Evolutionary conservation across 2,888 invertebrate species (phyloP).

Genomic region (Drosophila suboccidentalis): DNA sequence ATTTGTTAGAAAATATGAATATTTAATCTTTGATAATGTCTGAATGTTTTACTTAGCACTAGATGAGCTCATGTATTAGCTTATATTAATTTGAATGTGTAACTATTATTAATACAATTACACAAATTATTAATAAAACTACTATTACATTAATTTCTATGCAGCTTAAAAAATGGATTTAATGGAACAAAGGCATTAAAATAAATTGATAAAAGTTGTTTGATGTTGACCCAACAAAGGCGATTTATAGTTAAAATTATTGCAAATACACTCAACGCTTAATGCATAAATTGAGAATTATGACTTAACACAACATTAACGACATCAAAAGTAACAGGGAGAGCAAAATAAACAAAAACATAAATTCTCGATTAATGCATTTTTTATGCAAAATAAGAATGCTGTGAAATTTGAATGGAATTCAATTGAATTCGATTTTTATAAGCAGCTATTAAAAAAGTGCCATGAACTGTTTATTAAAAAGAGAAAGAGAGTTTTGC

Average conservation of each 20-base stretch:
- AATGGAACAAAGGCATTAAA: slow-evolving; percentile 8
- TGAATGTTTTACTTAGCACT: too few relatives aligned
- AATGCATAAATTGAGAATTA: slow-evolving; percentile 60
- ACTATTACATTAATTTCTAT: not conserved
- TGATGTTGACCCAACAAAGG: slow-evolving; percentile 20
- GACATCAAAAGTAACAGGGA: not conserved
- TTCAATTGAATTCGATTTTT: slow-evolving; percentile 39
- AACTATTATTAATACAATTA: not conserved
- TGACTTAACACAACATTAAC: slow-evolving; percentile 64
- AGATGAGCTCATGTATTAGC: too few relatives aligned
- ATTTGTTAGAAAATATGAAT: too few relatives aligned
- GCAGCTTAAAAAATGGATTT: not conserved
- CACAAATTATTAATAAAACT: not conserved
- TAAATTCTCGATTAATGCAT: slow-evolving; percentile 61
- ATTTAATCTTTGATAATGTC: too few relatives aligned
- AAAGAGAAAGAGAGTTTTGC: not conserved
- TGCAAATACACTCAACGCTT: slow-evolving; percentile 23
- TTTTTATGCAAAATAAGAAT: slow-evolving; percentile 61
- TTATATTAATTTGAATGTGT: too few relatives aligned
- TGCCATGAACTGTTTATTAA: slow-evolving; percentile 46
- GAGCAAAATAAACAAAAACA: slow-evolving; percentile 39
- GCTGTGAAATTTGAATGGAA: slow-evolving; percentile 42
- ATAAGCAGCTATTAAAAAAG: slow-evolving; percentile 32
- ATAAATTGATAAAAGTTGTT: slow-evolving; percentile 51
- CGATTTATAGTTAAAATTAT: slow-evolving; percentile 21